These are phyloP conservation scores for Pelagia noctiluca DNA, from an alignment of 30 jellyfish, hydroid and myxozoan species.

Conservation along the genomic window DNA sequence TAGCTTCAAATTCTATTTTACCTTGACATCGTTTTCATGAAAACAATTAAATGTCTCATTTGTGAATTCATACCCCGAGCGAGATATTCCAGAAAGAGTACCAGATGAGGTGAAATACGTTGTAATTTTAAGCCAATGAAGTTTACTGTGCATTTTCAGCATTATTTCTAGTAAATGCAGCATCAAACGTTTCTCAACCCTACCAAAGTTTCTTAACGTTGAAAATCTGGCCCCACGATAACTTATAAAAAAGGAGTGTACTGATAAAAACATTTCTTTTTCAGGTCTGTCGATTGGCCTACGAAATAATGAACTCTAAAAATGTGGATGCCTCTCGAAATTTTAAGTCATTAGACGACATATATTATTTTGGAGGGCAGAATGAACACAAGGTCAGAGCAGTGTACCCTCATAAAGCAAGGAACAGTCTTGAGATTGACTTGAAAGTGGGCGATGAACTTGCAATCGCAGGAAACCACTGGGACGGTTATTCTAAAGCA, in stretches of 20 bases:
- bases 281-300: slow-evolving; percentile 99
- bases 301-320: slow-evolving; percentile 95
- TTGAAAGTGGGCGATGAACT: slow-evolving; percentile 86
- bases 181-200: too few species aligned
- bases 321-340: slow-evolving; percentile 95
- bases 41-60: too few species aligned
- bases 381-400: slow-evolving; percentile 87
- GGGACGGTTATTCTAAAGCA: slow-evolving; percentile 98
- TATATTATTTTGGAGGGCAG: slow-evolving; percentile 98
- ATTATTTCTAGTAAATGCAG: too few species aligned
- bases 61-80: too few species aligned
- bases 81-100: too few species aligned
- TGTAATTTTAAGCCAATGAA: too few species aligned
- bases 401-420: slow-evolving; percentile 75
- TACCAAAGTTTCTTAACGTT: too few species aligned
- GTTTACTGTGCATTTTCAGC: too few species aligned
- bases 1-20: background rate
- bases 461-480: slow-evolving; percentile 97
- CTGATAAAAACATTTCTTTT: background rate
- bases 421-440: slow-evolving; percentile 70
- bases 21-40: too few species aligned
- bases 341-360: slow-evolving; percentile 94
- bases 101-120: too few species aligned
- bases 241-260: too few species aligned
- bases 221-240: too few species aligned